Percentiles rank a stretch among this genome's conserved stretches.
These are phyloP conservation scores for Thelaira solivaga DNA, from an alignment of 2,888 invertebrate species.

Conservation along the genomic window DNA sequence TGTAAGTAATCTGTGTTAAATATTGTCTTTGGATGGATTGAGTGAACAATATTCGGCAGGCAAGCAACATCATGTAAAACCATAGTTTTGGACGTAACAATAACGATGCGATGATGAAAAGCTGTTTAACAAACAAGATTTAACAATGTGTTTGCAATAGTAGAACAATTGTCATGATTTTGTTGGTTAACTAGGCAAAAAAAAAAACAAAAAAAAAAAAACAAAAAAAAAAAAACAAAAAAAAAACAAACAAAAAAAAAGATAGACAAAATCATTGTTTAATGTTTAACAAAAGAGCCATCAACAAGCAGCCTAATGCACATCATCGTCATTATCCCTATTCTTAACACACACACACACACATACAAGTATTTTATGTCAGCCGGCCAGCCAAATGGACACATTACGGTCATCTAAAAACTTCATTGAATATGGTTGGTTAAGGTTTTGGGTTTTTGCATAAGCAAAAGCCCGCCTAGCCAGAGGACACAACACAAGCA, in stretches of 20 bases:
- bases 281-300: constrained; percentile 8
- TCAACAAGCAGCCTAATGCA: not conserved
- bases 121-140: no score
- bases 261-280: constrained; percentile 19
- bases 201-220: no score
- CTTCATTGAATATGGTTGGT: constrained; percentile 9
- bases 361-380: no score
- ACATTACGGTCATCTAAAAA: not conserved
- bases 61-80: no score
- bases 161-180: constrained; percentile 17
- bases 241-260: no score
- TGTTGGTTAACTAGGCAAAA: not conserved
- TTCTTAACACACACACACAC: constrained; percentile 14
- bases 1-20: no score
- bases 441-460: no score
- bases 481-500: no score
- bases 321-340: not conserved
- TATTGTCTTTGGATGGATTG: not conserved
- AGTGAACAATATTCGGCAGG: no score
- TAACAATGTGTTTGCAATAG: not conserved
- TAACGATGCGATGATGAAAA: not conserved
- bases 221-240: no score
- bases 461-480: no score
- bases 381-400: constrained; percentile 9
- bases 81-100: no score